Base-by-base conservation (phyloP, 2,113 vertebrate species). In the Cyanistes caeruleus region DNA sequence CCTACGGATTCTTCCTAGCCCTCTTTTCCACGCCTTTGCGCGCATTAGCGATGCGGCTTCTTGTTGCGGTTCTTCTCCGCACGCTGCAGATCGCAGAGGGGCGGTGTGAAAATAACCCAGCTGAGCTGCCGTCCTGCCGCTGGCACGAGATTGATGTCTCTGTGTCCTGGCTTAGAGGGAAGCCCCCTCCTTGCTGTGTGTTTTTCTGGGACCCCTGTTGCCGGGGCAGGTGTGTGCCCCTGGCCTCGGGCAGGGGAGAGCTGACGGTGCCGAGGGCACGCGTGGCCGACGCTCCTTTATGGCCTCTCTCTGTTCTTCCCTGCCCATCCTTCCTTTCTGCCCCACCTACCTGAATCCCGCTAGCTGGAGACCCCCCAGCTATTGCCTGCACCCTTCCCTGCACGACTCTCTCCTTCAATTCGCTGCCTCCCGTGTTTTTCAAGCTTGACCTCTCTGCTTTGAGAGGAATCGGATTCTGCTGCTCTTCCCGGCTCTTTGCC, bases 221-320 rank as follows among this genome's bases (percentile, higher is more conserved):
- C 25, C 10, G 3, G 16, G 76, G 25, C 81, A 63, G 63, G 52
- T 52, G 60, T 10, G 48, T 24, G 21, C 19, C 64, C 21, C 35
- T 9, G 49, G 72, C 69, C 69, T 53, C 1, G 5, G 65, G 64
- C 48, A 14, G 70, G 51, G 24, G 6, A 4, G 52, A 15, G 20
- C 51, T 74, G 6, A 0, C 5, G 0, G 3, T 18, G 74, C 30
- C 1, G 16, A 27, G 64, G 35, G 31, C 3, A 1, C 4, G 0
- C 7, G 48, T 4, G 7, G 51, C 28, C 43, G 9, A 2, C 9
- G 30, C 25, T 64, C 8, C 33, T 28, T 82, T 21, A 14, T 60
- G 39, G 33, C 37, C 1, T 1, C 72, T 33, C 4, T 3, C 55
- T 23, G 4, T 5, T 33, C 43, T 33, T 44, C 60, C 46, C 7